phyloP scores from a whole-genome alignment of 53 echinoderm and acorn worm genomes.

The Hippasteria phrygiana region DNA sequence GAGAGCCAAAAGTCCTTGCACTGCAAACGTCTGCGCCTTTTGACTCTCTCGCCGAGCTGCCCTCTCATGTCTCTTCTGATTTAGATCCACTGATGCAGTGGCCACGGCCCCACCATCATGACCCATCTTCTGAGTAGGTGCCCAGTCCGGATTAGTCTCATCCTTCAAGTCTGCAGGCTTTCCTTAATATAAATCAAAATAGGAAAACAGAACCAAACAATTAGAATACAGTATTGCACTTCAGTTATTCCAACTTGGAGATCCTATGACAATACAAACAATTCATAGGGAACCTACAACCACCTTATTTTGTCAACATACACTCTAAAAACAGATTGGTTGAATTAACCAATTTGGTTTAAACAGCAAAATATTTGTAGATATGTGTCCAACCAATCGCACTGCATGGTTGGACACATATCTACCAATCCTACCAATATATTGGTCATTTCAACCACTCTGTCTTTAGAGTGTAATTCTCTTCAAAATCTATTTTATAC shows the following conservation, averaged over 20 bases:
- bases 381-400: too few species aligned
- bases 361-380: too few species aligned
- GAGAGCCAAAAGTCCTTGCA: background rate
- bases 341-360: too few species aligned
- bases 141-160: slow-evolving; percentile 38
- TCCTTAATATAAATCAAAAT: background rate
- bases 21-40: background rate
- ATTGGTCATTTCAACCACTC: too few species aligned
- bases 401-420: too few species aligned
- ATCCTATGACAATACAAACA: background rate
- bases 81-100: background rate
- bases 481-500: too few species aligned
- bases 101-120: background rate
- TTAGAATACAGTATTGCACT: background rate
- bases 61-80: slow-evolving; percentile 2
- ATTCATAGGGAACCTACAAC: background rate
- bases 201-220: background rate
- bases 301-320: too few species aligned
- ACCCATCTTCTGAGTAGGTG: slow-evolving; percentile 13
- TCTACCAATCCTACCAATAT: too few species aligned
- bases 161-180: slow-evolving; percentile 22
- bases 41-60: background rate
- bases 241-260: background rate
- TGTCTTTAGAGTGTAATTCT: too few species aligned
- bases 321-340: too few species aligned